A percentile compares a stretch with the other conserved stretches of the same genome.
phyloP scores from a whole-genome alignment of 2,888 invertebrate species.

The Aricia artaxerxes region DNA sequence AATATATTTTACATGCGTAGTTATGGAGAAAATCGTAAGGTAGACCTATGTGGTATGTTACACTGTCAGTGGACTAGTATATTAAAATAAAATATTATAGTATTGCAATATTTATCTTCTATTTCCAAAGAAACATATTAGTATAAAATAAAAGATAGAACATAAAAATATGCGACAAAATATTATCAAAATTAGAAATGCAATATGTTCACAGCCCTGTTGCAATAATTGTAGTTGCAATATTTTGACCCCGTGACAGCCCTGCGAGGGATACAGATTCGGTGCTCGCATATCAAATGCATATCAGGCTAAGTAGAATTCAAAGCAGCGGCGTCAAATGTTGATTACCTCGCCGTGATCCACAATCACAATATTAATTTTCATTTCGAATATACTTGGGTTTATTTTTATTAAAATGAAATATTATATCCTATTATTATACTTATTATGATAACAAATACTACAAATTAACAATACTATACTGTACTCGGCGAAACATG shows the following conservation, averaged over 20 bases:
- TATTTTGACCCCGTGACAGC: neutral
- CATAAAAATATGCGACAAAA: neutral
- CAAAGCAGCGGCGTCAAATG: conserved; percentile 6
- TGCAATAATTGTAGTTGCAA: neutral
- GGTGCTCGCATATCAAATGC: conserved; percentile 23
- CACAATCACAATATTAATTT: conserved; percentile 21
- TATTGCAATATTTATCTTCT: no score
- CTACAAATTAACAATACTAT: no score
- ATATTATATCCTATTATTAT: no score
- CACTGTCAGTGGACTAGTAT: no score
- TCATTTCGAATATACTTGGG: neutral
- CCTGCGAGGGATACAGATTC: conserved; percentile 16
- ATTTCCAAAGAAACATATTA: neutral
- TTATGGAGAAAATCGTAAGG: no score
- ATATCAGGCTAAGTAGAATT: conserved; percentile 19
- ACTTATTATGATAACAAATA: no score
- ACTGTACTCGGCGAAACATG: no score
- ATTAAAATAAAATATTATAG: no score
- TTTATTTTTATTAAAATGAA: neutral
- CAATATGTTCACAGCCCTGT: neutral
- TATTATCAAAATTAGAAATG: neutral
- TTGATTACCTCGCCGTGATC: conserved; percentile 9
- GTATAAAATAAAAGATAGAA: neutral
- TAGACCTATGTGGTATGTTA: no score
- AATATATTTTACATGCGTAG: no score